phyloP scores from a whole-genome alignment of 1,140 invertebrate genomes.

The Asobara japonica region DNA sequence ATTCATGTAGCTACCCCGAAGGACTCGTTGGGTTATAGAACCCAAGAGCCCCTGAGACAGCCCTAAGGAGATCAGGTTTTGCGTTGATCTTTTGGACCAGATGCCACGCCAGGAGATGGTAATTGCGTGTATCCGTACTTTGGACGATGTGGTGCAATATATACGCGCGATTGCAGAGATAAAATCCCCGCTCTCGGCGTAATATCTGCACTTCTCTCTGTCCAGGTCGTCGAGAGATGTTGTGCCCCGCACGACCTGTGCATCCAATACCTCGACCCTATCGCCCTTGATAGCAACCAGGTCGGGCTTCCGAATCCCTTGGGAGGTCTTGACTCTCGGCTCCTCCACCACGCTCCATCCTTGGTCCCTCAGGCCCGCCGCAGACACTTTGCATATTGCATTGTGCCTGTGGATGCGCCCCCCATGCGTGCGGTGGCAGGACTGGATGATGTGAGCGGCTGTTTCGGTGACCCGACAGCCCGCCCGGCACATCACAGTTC shows the following conservation, averaged over 20 bases:
- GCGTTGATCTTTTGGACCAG: constrained; percentile 14
- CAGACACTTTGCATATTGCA: constrained; percentile 22
- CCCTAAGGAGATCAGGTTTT: not conserved
- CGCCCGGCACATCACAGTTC: constrained; percentile 41
- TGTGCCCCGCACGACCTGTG: constrained; percentile 18
- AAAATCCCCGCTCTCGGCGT: constrained; percentile 9
- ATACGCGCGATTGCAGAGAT: not conserved
- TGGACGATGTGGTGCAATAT: not conserved
- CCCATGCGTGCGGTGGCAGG: constrained; percentile 54
- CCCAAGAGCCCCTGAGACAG: not conserved
- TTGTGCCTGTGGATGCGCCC: constrained; percentile 52
- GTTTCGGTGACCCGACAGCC: constrained; percentile 50
- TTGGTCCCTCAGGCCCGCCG: not conserved
- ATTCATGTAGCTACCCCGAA: constrained; percentile 32
- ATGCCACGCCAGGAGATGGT: constrained; percentile 34
- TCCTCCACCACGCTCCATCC: constrained; percentile 27
- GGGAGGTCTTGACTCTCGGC: not conserved
- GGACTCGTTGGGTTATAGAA: constrained; percentile 15
- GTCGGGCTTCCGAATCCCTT: constrained; percentile 30
- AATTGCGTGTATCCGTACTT: not conserved
- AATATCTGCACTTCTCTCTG: constrained; percentile 18
- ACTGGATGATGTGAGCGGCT: constrained; percentile 53
- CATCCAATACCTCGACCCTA: constrained; percentile 20
- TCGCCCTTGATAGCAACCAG: not conserved
- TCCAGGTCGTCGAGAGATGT: not conserved